Evolutionary conservation across 2,888 invertebrate genomes (phyloP), one percentile per base, ranked within the genome.

Genomic region (Boloria euphrosyne): DNA sequence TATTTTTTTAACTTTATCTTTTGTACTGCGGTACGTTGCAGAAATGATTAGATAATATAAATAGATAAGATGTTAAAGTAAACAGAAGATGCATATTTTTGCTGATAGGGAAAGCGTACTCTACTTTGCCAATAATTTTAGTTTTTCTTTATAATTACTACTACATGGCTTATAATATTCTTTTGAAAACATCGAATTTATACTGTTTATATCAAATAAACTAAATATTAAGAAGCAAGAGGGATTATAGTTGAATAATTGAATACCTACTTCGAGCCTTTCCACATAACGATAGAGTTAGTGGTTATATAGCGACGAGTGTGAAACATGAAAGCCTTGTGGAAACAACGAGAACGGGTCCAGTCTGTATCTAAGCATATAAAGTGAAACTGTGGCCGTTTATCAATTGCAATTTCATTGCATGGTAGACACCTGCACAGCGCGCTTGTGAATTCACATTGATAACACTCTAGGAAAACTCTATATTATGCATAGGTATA

Each of bases 391-490:
- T 85, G 79, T 80, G 72, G 79, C 76, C 79, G 81, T 85, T 86
- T 89, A 87, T 89, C 87, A 88, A 85, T 83, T 84, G 86, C 85
- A 83, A 84, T 88, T 88, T 87, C 84, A 87, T 89, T 88, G 88
- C 87, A 81, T 79, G 74, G 74, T 78, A 74, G 84, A 76, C 78
- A 75, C 77, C 76, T 75, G 75, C 72, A 66, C 54, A 52, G 66
- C 68, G 65, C 69, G 69, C 64, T 69, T 72, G 54, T 67, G 57
- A 68, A 54, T 67, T 69, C 71, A 62, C 69, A 59, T 55, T 59
- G 52, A 69, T 58, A 53, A 58, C 58, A 47, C 61, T 52, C 47
- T 62, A 62, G n/a, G 47, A n/a, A 55, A 4, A 47, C 22, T 46
- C 7, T 38, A 31, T 31, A 31, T 31, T 31, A 31, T 31, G 31